Conservation (phyloP, 2,797 vertebrate genomes). For the Clarias fuscus region DNA sequence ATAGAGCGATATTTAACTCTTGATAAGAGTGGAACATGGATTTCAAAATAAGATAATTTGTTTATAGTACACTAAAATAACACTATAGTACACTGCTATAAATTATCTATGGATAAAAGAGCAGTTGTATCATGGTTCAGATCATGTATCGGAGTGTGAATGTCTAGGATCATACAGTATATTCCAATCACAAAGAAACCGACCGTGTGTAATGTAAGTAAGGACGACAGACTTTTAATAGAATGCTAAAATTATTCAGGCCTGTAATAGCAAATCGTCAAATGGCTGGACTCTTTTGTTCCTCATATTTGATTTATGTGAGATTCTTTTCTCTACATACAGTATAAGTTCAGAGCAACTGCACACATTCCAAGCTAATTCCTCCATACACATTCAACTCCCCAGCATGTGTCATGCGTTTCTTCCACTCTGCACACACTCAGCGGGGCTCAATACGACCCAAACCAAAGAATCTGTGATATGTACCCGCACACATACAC, state of each 20-base stretch:
- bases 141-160: background rate
- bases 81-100: background rate
- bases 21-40: background rate
- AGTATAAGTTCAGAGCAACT: slow-evolving; percentile 57
- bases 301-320: slow-evolving; percentile 22
- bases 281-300: background rate
- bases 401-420: slow-evolving; percentile 58
- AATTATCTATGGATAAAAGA: background rate
- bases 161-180: background rate
- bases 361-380: slow-evolving; percentile 48
- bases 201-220: background rate
- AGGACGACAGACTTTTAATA: background rate
- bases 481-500: slow-evolving; percentile 64
- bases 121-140: background rate
- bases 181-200: background rate
- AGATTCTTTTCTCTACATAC: slow-evolving; percentile 21
- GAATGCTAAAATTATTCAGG: background rate
- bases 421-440: slow-evolving; percentile 56
- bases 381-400: slow-evolving; percentile 47
- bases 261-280: slow-evolving; percentile 1
- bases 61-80: background rate
- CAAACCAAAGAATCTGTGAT: slow-evolving; percentile 79
- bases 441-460: slow-evolving; percentile 62
- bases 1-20: background rate
- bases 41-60: background rate